These are phyloP conservation scores for Chelon auratus DNA, from an alignment of 2,797 vertebrate genomes.

Conservation along the genomic window DNA sequence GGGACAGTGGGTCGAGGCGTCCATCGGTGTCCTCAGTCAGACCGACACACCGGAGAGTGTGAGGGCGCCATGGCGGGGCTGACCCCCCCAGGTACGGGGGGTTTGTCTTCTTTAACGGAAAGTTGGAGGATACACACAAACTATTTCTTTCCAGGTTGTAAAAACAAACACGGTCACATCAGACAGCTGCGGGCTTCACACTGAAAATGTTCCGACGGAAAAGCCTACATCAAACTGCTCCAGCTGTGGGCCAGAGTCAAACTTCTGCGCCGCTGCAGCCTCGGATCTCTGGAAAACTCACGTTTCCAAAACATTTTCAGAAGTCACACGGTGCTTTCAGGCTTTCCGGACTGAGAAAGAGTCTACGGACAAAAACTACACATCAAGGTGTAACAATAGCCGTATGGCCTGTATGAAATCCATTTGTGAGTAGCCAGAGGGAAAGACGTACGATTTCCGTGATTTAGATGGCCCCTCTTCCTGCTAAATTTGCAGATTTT, in stretches of 20 bases:
- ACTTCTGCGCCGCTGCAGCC: slow-evolving; percentile 39
- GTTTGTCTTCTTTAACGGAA: slow-evolving; percentile 49
- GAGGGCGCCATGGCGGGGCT: slow-evolving; percentile 63
- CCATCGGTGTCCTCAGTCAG: slow-evolving; percentile 49
- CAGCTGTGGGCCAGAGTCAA: slow-evolving; percentile 38
- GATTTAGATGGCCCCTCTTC: slow-evolving; percentile 76
- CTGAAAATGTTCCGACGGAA: slow-evolving; percentile 45
- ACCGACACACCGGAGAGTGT: slow-evolving; percentile 46
- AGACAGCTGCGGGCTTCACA: slow-evolving; percentile 14
- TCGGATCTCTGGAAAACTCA: slow-evolving; percentile 53
- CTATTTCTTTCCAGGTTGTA: slow-evolving; percentile 21
- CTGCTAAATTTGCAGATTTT: slow-evolving; percentile 81
- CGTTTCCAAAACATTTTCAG: slow-evolving; percentile 59
- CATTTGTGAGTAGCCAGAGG: slow-evolving; percentile 63
- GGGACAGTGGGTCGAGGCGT: slow-evolving; percentile 47
- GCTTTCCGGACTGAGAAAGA: not conserved
- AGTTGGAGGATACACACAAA: slow-evolving; percentile 14
- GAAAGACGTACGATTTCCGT: slow-evolving; percentile 75
- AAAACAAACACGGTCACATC: slow-evolving; percentile 5
- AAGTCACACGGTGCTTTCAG: not conserved
- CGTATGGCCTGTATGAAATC: slow-evolving; percentile 74
- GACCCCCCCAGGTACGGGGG: slow-evolving; percentile 58
- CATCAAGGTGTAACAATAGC: slow-evolving; percentile 53
- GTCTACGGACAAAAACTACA: slow-evolving; percentile 1
- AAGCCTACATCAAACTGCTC: slow-evolving; percentile 49